Evolutionary conservation across 2,888 invertebrate genomes (phyloP).

Genomic region (Troglohyphantes excavatus): DNA sequence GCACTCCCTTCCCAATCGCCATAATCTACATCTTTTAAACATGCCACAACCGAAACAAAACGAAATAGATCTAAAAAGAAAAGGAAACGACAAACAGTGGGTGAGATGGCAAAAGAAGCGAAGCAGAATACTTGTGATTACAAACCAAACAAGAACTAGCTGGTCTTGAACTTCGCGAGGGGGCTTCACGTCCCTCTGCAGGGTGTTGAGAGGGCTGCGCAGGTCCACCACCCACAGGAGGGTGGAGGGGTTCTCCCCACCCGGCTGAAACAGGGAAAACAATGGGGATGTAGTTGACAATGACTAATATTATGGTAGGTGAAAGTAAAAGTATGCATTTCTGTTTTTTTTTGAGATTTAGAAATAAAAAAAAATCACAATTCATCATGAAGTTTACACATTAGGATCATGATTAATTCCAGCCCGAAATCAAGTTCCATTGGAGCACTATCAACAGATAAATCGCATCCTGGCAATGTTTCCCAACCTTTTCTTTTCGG

Average conservation of each 20-base stretch:
- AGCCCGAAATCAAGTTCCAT: too few species aligned
- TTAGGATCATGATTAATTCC: too few species aligned
- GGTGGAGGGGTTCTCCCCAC: constrained; percentile 79
- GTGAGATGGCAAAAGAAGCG: constrained; percentile 29
- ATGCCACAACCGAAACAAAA: background rate
- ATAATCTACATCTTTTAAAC: too few species aligned
- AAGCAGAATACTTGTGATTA: constrained; percentile 74
- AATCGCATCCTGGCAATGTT: too few species aligned
- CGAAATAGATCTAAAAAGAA: constrained; percentile 6
- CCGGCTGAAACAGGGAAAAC: constrained; percentile 69
- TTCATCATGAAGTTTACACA: too few species aligned
- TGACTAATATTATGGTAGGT: too few species aligned
- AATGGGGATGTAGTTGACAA: too few species aligned
- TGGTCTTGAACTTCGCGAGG: constrained; percentile 79
- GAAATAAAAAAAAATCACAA: too few species aligned
- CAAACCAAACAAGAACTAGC: constrained; percentile 79
- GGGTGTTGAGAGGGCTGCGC: constrained; percentile 32
- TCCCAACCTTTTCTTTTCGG: too few species aligned
- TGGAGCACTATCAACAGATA: too few species aligned
- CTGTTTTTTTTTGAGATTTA: background rate
- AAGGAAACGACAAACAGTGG: background rate
- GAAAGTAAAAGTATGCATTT: too few species aligned
- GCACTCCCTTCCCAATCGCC: too few species aligned
- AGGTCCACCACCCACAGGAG: constrained; percentile 79
- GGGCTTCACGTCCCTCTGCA: constrained; percentile 76